Evolutionary conservation across 2,888 invertebrate species (phyloP).

Genomic region (Minunthozetes semirufus): DNA sequence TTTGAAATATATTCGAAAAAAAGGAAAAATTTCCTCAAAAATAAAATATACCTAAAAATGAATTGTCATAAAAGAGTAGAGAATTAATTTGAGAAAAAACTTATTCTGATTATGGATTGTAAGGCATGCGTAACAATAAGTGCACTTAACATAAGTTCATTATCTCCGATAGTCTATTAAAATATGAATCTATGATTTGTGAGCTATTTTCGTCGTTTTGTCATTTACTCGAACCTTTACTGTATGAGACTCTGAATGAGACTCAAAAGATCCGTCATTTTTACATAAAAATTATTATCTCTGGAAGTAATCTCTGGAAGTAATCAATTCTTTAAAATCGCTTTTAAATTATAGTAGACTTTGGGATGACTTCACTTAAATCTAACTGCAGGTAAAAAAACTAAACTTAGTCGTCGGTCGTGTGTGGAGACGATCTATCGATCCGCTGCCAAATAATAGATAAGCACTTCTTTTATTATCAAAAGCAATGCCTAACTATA

Average conservation of each 20-base stretch:
- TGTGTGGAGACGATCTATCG: constrained; percentile 12
- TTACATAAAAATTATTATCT: constrained; percentile 17
- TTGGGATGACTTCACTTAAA: not conserved
- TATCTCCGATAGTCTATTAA: not conserved
- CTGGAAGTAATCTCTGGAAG: not conserved
- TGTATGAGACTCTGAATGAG: not conserved
- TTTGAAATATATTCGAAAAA: too few species aligned
- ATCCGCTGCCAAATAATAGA: constrained; percentile 1
- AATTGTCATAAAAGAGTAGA: not conserved
- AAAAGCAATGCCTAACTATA: constrained; percentile 13
- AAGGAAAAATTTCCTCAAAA: too few species aligned
- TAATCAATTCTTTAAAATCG: constrained; percentile 3
- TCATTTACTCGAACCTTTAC: not conserved
- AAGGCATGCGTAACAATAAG: constrained; percentile 26
- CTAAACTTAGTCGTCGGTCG: not conserved
- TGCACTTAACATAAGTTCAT: constrained; percentile 26
- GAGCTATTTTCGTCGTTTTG: not conserved
- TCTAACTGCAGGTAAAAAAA: not conserved
- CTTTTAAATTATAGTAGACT: constrained; percentile 5
- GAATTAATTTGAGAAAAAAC: constrained; percentile 30
- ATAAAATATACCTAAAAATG: not conserved
- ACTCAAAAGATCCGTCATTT: not conserved
- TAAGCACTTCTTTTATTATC: constrained; percentile 5
- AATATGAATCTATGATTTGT: not conserved
- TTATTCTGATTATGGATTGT: constrained; percentile 22